Evolutionary conservation across 2,113 vertebrate genomes (phyloP), one percentile per base, ranked within the genome.

Genomic region (Dolichallabes microphthalmus): DNA sequence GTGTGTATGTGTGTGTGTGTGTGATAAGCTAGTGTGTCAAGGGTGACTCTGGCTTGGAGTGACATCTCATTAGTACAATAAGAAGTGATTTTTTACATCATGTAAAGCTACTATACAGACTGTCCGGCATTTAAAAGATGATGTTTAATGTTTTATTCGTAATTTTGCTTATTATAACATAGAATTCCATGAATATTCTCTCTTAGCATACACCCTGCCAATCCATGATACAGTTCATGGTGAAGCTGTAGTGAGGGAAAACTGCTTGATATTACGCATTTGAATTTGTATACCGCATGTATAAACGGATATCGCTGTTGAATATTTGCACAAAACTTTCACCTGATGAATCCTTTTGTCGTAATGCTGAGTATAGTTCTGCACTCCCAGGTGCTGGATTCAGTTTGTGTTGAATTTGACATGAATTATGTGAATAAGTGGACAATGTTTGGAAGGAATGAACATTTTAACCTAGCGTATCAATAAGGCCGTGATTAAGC

Each of bases 1-100:
- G 19, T 58, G 35, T 78, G 53, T 82, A 64, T 61, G 53, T 71
- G 80, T 32, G 39, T 66, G 82, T 83, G 75, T 57, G 71, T 73
- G 30, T 39, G 55, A 73, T 58, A 63, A 80, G 71, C 32, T 64
- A 61, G 60, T 25, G 17, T 35, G 55, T 87, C 39, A 45, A 74
- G 19, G 69, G 58, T 78, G 27, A 73, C 27, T 73, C 32, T 12
- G 25, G 32, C 64, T 69, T 80, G 20, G 50, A 84, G 58, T 61
- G 66, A 71, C 35, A 50, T 82, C 50, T 66, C 11, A 55, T n/a
- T 74, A 50, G 15, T 11, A n/a, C 45, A 53, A 30, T 35, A 6
- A 63, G 55, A 73, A 57, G 25, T 53, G 22, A 6, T 45, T 71
- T 35, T 57, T 60, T 15, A 55, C 71, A 19, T 57, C 14, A 77